Conservation (phyloP, 2,113 vertebrate genomes). For the Thermophis baileyi region DNA sequence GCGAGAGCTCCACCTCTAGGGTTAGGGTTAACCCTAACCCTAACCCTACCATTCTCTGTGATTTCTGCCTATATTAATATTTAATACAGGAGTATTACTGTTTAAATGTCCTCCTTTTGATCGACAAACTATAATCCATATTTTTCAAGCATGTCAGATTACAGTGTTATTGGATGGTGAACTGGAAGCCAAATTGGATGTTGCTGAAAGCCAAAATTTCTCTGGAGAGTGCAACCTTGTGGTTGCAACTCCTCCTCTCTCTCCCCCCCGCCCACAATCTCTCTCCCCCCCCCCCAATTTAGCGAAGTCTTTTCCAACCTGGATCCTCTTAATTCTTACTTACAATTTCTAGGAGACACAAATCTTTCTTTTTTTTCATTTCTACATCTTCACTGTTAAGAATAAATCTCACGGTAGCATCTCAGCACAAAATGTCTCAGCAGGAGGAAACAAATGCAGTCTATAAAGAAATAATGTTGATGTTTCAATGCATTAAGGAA, state of each 20-base stretch:
- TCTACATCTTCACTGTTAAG: neutral
- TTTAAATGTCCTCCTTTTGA: neutral
- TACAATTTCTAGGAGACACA: neutral
- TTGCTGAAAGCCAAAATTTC: neutral
- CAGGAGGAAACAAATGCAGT: too few relatives aligned
- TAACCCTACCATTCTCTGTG: too few relatives aligned
- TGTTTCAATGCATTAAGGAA: too few relatives aligned
- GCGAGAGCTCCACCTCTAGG: too few relatives aligned
- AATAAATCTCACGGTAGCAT: neutral
- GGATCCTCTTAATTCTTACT: neutral
- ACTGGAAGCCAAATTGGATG: neutral
- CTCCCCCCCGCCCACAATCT: too few relatives aligned
- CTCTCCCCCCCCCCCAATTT: neutral
- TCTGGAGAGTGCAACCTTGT: neutral
- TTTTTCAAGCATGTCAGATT: neutral
- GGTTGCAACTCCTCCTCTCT: neutral
- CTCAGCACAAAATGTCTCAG: too few relatives aligned
- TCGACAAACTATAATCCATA: neutral
- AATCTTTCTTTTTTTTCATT: neutral
- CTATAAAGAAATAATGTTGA: too few relatives aligned
- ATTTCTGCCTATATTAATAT: neutral
- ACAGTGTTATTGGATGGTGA: neutral
- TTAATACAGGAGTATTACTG: neutral
- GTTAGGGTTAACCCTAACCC: too few relatives aligned
- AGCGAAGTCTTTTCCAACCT: neutral